Percentiles rank a stretch among this genome's conserved stretches.
These are phyloP conservation scores for Hirtodrosophila trivittata DNA, from an alignment of 2,888 invertebrate genomes.

Conservation along the genomic window DNA sequence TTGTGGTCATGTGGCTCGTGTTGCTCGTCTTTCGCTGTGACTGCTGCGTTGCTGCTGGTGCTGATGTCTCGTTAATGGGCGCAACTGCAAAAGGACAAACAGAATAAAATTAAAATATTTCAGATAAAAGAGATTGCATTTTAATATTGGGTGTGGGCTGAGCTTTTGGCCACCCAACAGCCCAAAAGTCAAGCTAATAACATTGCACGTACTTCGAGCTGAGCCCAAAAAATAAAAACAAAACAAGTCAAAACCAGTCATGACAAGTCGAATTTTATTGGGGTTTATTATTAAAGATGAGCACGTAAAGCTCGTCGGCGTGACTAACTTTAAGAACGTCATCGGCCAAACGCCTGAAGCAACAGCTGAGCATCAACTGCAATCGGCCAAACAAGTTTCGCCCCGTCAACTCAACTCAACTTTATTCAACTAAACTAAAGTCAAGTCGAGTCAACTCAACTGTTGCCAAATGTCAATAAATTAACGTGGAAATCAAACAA, in stretches of 20 bases:
- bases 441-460: constrained; percentile 47
- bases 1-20: constrained; percentile 72
- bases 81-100: constrained; percentile 73
- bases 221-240: background rate
- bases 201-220: constrained; percentile 30
- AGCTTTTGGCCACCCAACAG: constrained; percentile 47
- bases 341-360: constrained; percentile 25
- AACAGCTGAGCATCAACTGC: constrained; percentile 65
- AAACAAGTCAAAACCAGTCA: constrained; percentile 13
- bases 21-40: constrained; percentile 73
- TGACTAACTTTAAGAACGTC: constrained; percentile 60
- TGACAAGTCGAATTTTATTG: constrained; percentile 20
- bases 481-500: constrained; percentile 62
- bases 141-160: constrained; percentile 38
- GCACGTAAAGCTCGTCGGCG: constrained; percentile 41
- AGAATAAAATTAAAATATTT: constrained; percentile 29
- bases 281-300: constrained; percentile 64
- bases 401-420: constrained; percentile 39
- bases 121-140: constrained; percentile 35
- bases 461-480: constrained; percentile 76
- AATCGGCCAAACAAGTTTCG: constrained; percentile 61
- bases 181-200: constrained; percentile 23
- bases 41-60: constrained; percentile 55
- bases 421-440: too few relatives aligned
- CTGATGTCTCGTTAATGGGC: constrained; percentile 73